Evolutionary conservation across 2,888 invertebrate genomes (phyloP), one percentile per base, ranked within the genome.

Genomic region (Cephus rjabovi): DNA sequence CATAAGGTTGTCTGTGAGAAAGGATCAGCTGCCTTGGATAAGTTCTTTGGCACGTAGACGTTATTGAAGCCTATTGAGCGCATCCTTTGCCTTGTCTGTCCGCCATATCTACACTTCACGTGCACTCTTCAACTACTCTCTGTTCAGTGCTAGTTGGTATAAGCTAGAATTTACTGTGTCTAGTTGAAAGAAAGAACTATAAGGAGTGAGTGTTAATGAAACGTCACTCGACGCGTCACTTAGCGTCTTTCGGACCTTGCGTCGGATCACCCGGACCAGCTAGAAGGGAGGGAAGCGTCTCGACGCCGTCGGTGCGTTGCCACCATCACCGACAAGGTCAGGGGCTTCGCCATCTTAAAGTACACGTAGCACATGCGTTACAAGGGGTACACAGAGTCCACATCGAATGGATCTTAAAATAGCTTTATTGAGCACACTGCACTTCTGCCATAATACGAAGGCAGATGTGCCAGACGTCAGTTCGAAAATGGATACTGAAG

Each of bases 171-270:
- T 56, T 23, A 56, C 56, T 23, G 56, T 23, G 56, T 23, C 56
- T 56, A 56, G 56, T 56, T 23, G 74, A 75, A 75, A 76, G 79
- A 75, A 74, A 77, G 34, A 73, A 70, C 31, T 23, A 31, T 70
- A 31, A 12, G 79, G 78, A 79, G 71, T 77, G 82, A 79, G 87
- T 85, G 87, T 87, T 89, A 89, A 89, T 86, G 87, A 88, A 87
- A 85, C 86, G 86, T 88, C 87, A 86, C 86, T 87, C 87, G 84
- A 79, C 85, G 84, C 84, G 85, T 88, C 87, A 86, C 86, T 87
- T 86, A 86, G 83, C 82, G 84, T 83, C 84, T 83, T 85, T 85
- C 79, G 79, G 82, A 56, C 69, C 68, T 37, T 56, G 11, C 73
- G 69, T 37, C n/a, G 69, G 34, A 69, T 69, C n/a, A 34, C 75